A percentile compares a stretch with the other conserved stretches of the same genome.
phyloP scores from a whole-genome alignment of 1,140 invertebrate genomes.

The Neodiprion virginianus region DNA sequence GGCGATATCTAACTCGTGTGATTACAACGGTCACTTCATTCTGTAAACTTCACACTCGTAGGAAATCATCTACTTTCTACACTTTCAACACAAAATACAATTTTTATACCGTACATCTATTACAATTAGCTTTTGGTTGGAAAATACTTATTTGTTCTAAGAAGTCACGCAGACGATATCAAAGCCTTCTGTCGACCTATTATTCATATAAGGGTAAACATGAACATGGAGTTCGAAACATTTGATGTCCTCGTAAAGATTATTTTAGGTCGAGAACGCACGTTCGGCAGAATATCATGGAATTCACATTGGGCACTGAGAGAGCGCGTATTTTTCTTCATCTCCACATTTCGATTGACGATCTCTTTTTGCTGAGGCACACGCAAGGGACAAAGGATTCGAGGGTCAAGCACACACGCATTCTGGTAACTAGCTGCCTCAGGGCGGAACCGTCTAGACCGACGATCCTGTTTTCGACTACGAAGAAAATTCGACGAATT shows the following conservation, averaged over 20 bases:
- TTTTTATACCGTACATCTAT: too few species aligned
- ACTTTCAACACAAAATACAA: too few species aligned
- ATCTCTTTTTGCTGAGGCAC: not conserved
- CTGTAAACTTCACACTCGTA: too few species aligned
- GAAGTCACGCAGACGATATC: not conserved
- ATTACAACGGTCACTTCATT: too few species aligned
- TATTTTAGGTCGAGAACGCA: not conserved
- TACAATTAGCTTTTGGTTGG: not conserved
- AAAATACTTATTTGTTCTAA: not conserved
- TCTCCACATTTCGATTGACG: not conserved
- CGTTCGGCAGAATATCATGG: not conserved
- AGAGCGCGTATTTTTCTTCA: not conserved
- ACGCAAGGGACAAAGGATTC: not conserved
- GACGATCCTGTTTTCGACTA: not conserved
- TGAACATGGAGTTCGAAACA: not conserved
- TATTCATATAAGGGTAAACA: not conserved
- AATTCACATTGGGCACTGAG: not conserved
- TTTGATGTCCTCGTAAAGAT: not conserved
- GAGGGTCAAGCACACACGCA: not conserved
- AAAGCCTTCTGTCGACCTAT: not conserved
- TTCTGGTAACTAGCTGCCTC: not conserved
- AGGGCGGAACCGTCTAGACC: not conserved
- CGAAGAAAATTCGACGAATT: not conserved
- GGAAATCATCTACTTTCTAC: too few species aligned
- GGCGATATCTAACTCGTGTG: too few species aligned